phyloP scores from a whole-genome alignment of 2,113 vertebrate species.

The Cyanistes caeruleus region DNA sequence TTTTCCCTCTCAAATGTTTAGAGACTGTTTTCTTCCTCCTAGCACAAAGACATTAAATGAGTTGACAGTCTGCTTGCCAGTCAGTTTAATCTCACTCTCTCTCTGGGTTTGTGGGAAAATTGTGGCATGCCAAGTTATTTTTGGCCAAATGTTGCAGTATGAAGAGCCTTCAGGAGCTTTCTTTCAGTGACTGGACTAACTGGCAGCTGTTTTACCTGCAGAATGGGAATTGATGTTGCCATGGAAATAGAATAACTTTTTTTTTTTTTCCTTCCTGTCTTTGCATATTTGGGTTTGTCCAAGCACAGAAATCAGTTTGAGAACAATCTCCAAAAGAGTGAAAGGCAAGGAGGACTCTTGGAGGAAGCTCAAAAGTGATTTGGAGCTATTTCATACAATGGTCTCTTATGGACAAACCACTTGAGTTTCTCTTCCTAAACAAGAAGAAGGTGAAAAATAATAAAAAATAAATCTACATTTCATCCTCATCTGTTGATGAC shows the following conservation, averaged over 20 bases:
- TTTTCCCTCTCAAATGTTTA: not conserved
- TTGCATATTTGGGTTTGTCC: conserved; percentile 51
- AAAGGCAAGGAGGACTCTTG: not conserved
- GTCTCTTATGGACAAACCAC: not conserved
- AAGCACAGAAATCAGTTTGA: conserved; percentile 18
- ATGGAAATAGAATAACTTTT: conserved; percentile 78
- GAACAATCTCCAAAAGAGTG: not conserved
- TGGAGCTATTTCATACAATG: not conserved
- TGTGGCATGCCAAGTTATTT: conserved; percentile 76
- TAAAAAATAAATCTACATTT: not conserved
- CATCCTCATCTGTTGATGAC: not conserved
- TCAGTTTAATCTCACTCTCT: conserved; percentile 44
- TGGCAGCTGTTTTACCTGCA: conserved; percentile 83
- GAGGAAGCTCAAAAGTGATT: not conserved
- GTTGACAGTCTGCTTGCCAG: conserved; percentile 69
- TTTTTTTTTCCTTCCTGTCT: not conserved
- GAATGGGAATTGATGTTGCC: conserved; percentile 85
- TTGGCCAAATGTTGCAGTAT: conserved; percentile 50
- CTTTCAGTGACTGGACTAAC: conserved; percentile 78
- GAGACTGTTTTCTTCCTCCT: conserved; percentile 42
- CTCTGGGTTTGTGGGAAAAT: conserved; percentile 63
- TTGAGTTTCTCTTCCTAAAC: not conserved
- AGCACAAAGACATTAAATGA: conserved; percentile 12
- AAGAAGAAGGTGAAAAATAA: not conserved
- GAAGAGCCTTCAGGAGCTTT: conserved; percentile 69